phyloP scores from a whole-genome alignment of 2,888 invertebrate genomes.

The Lasioglossum malachurum region DNA sequence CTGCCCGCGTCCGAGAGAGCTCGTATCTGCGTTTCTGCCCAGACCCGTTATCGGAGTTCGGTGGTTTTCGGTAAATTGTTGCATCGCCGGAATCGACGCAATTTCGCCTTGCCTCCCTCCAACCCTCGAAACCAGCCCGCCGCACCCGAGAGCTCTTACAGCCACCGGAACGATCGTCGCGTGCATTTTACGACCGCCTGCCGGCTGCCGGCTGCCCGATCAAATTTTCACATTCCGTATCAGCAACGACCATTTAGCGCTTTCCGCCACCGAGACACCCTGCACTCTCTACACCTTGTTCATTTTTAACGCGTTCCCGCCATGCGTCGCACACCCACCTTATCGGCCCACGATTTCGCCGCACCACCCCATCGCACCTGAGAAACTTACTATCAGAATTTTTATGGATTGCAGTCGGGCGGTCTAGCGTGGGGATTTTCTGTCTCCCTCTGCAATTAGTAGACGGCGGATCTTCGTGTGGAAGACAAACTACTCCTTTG shows the following conservation, averaged over 20 bases:
- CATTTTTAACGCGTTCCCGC: not conserved
- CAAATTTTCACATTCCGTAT: slow-evolving; percentile 6
- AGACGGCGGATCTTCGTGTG: too few species aligned
- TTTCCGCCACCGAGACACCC: not conserved
- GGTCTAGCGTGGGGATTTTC: not conserved
- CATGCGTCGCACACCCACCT: not conserved
- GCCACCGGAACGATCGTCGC: not conserved
- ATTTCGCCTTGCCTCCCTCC: not conserved
- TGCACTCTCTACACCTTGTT: not conserved
- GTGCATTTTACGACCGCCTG: slow-evolving; percentile 17
- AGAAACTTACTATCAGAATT: not conserved
- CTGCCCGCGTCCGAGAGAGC: slow-evolving; percentile 25
- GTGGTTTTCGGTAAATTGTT: slow-evolving; percentile 31
- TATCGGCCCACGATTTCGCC: not conserved
- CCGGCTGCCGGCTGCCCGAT: not conserved
- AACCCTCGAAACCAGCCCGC: not conserved
- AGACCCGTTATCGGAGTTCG: slow-evolving; percentile 12
- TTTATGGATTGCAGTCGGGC: not conserved
- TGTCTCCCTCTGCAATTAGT: not conserved
- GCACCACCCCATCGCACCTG: not conserved
- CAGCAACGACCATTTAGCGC: not conserved
- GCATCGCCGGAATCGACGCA: slow-evolving; percentile 21
- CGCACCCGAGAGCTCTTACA: not conserved
- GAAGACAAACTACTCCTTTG: too few species aligned
- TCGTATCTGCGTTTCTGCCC: slow-evolving; percentile 19